Conservation (phyloP, 2,797 vertebrate genomes). For the Onychomys arenicola region DNA sequence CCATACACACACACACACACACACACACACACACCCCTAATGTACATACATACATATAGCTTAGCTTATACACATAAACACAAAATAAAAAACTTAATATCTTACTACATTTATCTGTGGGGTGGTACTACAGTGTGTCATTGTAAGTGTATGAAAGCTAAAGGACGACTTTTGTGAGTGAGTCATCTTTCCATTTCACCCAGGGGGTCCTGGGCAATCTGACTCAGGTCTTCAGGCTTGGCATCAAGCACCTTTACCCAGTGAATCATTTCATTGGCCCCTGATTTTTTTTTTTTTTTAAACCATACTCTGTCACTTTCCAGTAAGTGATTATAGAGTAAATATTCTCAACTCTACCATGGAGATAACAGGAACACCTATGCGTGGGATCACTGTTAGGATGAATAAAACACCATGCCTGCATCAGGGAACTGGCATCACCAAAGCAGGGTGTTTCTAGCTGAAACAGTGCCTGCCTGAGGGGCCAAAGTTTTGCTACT, state of each 20-base stretch:
- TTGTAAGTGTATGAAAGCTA: neutral
- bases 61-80: neutral
- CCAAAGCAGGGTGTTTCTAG: neutral
- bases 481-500: neutral
- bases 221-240: neutral
- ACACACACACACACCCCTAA: no score
- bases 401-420: neutral
- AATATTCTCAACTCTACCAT: conserved; percentile 19
- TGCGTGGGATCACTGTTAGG: neutral
- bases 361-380: neutral
- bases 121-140: neutral
- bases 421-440: neutral
- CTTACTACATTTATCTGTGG: neutral
- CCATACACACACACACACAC: no score
- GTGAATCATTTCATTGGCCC: neutral
- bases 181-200: neutral
- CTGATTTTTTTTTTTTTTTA: neutral
- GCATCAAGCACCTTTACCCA: neutral
- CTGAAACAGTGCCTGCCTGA: neutral
- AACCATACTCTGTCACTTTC: neutral
- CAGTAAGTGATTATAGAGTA: neutral
- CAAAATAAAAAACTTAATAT: neutral
- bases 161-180: neutral
- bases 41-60: neutral
- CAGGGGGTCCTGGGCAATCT: neutral